A percentile compares a stretch with the other conserved stretches of the same genome.
Conservation (phyloP, 2,113 vertebrate genomes). For the Octodon degus region DNA sequence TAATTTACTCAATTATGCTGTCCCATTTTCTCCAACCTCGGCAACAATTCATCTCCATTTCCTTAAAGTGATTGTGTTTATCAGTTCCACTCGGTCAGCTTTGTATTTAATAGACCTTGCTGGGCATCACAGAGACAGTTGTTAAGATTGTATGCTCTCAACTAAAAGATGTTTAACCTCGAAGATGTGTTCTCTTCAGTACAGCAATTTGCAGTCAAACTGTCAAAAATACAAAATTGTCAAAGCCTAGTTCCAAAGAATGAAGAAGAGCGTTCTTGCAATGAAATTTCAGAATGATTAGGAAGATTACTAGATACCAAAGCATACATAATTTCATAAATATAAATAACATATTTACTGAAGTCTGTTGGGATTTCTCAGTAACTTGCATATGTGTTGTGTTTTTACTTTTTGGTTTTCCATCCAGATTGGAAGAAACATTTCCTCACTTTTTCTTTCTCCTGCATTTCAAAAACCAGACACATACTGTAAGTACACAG, state of each 20-base stretch:
- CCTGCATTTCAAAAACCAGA: constrained; percentile 62
- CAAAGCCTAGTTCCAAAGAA: constrained; percentile 3
- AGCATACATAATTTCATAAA: background rate
- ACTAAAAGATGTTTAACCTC: constrained; percentile 60
- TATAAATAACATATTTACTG: background rate
- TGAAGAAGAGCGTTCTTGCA: background rate
- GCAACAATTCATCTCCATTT: constrained; percentile 72
- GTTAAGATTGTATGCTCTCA: constrained; percentile 33
- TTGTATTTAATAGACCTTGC: constrained; percentile 63
- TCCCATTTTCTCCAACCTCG: constrained; percentile 68
- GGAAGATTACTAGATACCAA: background rate
- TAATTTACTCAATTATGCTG: constrained; percentile 74
- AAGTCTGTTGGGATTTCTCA: background rate
- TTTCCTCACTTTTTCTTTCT: constrained; percentile 51
- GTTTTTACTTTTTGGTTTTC: constrained; percentile 21
- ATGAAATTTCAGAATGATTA: constrained; percentile 45
- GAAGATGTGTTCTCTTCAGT: background rate
- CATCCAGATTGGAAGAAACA: constrained; percentile 45
- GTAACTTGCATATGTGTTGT: background rate
- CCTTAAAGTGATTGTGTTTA: constrained; percentile 59
- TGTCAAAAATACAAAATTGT: constrained; percentile 40
- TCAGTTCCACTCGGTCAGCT: constrained; percentile 70
- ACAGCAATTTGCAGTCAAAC: constrained; percentile 48
- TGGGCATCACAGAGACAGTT: constrained; percentile 54
- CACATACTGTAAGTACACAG: constrained; percentile 69